Base-by-base conservation (phyloP, 2,113 vertebrate genomes). In the Pionites leucogaster region DNA sequence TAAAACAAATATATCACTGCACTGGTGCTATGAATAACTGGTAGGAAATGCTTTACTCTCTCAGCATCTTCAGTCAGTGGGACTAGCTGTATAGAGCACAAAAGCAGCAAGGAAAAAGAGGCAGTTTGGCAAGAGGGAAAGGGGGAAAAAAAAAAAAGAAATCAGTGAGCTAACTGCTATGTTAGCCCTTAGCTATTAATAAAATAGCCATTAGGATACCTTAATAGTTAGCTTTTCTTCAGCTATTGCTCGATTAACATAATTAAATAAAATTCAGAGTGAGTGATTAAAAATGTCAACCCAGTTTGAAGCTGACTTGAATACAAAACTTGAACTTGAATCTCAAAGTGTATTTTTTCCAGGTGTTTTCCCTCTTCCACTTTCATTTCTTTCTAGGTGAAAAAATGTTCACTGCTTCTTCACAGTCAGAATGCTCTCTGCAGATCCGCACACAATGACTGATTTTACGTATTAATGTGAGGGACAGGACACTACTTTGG, bases 1-100 rank as follows among this genome's bases (percentile, higher is more conserved):
- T 83, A 81, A 90, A 92, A 86, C 83, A 97, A 93, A 95, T 77
- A 90, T 16, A 93, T 84, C 9, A 2, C 60, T 93, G 78, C 28
- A 71, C 13, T 33, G 82, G 13, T n/a, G 44, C 63, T 82, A 79
- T 31, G 62, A 85, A 82, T 81, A 85, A 85, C 33, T 50, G 13
- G 52, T 50, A 76, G 62, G 69, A 92, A 90, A 81, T 1, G 4
- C 53, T 88, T 92, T 62, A 57, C 17, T 82, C 42, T 35, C 13
- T 70, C 64, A 93, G 46, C 23, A 53, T 53, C 72, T 62, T 77
- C 76, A 92, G n/a, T 46, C 55, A 88, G 50, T 22, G 53, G 55
- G 55, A 92, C 31, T 49, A 60, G 77, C 33, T 10, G 3, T 9
- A 47, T 5, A 11, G 14, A 72, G 46, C 14, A 13, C 63, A 77